Base-by-base conservation (phyloP, 2,888 invertebrate genomes). In the Falcaria lacertinaria region DNA sequence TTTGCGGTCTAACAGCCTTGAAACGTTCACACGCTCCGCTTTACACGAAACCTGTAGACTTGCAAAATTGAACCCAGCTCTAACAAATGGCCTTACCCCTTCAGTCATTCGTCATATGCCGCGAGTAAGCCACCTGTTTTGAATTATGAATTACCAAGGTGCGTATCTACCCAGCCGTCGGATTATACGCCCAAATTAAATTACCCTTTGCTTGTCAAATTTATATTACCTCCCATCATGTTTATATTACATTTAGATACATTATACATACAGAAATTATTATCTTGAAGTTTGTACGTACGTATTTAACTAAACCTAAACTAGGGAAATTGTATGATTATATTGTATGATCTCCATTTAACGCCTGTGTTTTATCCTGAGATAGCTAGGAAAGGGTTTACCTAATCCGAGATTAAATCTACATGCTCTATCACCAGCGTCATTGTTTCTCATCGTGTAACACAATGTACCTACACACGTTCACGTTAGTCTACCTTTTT, bases 101-200 rank as follows among this genome's bases (percentile, higher is more conserved):
- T 53, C 41, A 50, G 48, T 55, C 48, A 52, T 52, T 50, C 50
- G 50, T 43, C 44, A 43, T 48, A 52, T 39, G 48, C 46, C 45
- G 50, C 50, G 37, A 25, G 37, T 14, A 22, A 37, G 15, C 61
- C 57, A 71, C 70, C 65, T 68, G 65, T 65, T 65, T 60, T 72
- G 68, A 74, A 72, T 74, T 69, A 70, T 66, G 55, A 67, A 60
- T 62, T 47, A 59, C 61, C 52, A 48, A 46, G 45, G 50, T 52
- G 51, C 47, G 48, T 52, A 55, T 61, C 49, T 48, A 53, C 15
- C 25, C 37, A 36, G 36, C 40, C 43, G 37, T 45, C 43, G 57
- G 57, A 61, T 68, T 62, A 53, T 46, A 47, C 37, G 42, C 42
- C 50, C 43, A 42, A 60, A 67, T 65, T 60, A 57, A 69, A 69